These are phyloP conservation scores for Sander lucioperca DNA, from an alignment of 2,113 vertebrate species.

Conservation along the genomic window DNA sequence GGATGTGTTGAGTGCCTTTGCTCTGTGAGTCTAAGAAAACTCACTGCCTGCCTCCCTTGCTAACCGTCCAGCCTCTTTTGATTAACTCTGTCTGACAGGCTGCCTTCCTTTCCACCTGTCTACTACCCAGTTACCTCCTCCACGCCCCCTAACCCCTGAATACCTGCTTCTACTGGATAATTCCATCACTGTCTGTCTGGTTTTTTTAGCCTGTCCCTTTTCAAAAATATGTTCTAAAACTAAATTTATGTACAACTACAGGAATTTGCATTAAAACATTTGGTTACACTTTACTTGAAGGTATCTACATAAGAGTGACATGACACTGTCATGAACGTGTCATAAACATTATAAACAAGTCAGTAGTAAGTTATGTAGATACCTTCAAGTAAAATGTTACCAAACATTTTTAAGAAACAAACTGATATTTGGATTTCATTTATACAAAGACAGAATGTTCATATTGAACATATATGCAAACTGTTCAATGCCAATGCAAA, in stretches of 20 bases:
- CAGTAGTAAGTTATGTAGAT: too few relatives aligned
- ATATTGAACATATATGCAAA: neutral
- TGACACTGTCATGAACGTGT: too few relatives aligned
- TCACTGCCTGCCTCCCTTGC: slow-evolving; percentile 11
- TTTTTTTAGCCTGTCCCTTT: neutral
- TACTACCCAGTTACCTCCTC: slow-evolving; percentile 49
- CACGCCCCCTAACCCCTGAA: neutral
- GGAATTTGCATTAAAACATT: neutral
- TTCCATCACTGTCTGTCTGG: slow-evolving; percentile 36
- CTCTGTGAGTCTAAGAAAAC: slow-evolving; percentile 10
- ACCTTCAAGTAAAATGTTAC: too few relatives aligned
- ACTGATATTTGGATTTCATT: neutral
- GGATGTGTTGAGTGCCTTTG: slow-evolving; percentile 34
- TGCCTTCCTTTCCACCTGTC: slow-evolving; percentile 48
- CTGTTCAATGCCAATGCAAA: neutral
- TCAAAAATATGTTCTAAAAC: neutral
- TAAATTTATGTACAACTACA: neutral
- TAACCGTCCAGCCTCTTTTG: slow-evolving; percentile 41
- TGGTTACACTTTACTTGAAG: too few relatives aligned
- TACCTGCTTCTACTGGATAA: slow-evolving; percentile 11
- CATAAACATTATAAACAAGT: too few relatives aligned
- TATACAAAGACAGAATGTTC: neutral
- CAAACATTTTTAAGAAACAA: neutral
- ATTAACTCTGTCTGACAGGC: slow-evolving; percentile 45
- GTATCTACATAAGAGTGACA: too few relatives aligned